These are phyloP conservation scores for Octopus sinensis DNA, from an alignment of 1,140 invertebrate genomes.

Conservation along the genomic window DNA sequence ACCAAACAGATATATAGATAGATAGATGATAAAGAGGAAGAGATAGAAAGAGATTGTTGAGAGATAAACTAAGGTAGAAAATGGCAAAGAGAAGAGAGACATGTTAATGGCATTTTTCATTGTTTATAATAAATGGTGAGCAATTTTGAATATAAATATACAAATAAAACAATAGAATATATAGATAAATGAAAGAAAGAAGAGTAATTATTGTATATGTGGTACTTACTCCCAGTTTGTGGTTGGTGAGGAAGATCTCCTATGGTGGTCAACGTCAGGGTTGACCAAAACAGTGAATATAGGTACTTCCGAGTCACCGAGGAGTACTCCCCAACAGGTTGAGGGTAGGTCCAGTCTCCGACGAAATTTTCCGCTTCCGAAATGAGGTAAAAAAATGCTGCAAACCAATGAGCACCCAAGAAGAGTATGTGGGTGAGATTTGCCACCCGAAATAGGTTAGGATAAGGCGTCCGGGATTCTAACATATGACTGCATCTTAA, in stretches of 20 bases:
- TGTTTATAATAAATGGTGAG: too few relatives aligned
- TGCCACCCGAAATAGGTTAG: slow-evolving; percentile 92
- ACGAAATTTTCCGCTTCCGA: slow-evolving; percentile 87
- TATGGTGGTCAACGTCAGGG: slow-evolving; percentile 92
- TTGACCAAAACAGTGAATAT: slow-evolving; percentile 93
- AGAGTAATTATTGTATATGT: too few relatives aligned
- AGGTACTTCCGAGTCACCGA: slow-evolving; percentile 87
- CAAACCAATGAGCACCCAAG: slow-evolving; percentile 94
- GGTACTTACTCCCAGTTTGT: slow-evolving; percentile 91
- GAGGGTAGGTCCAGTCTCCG: slow-evolving; percentile 89
- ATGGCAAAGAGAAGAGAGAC: too few relatives aligned
- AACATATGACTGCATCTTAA: slow-evolving; percentile 94
- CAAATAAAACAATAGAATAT: too few relatives aligned
- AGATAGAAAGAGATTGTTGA: too few relatives aligned
- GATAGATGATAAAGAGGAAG: too few relatives aligned
- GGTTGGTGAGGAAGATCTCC: slow-evolving; percentile 84
- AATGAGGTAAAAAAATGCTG: slow-evolving; percentile 92
- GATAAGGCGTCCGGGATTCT: slow-evolving; percentile 89
- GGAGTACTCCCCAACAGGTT: slow-evolving; percentile 69
- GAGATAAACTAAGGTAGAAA: too few relatives aligned
- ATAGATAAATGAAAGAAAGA: too few relatives aligned
- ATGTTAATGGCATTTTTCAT: too few relatives aligned
- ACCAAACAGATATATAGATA: too few relatives aligned
- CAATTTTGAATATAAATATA: too few relatives aligned
- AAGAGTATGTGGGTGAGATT: slow-evolving; percentile 92